These are phyloP conservation scores for Acinonyx jubatus DNA, from an alignment of 2,113 vertebrate genomes.

Conservation along the genomic window DNA sequence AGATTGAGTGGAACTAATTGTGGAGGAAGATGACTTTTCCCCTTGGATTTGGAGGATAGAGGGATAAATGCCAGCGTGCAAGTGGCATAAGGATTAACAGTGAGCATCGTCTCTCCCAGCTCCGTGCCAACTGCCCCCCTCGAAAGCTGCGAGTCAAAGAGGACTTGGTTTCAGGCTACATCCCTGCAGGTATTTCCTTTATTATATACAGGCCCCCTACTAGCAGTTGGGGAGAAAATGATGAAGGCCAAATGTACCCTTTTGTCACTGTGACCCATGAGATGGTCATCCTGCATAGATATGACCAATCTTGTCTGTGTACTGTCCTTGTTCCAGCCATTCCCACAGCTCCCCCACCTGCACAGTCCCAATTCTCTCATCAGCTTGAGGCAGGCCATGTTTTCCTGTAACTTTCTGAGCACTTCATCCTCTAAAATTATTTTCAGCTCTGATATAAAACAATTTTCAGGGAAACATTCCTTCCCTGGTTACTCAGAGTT, in stretches of 20 bases:
- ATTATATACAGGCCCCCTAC: neutral
- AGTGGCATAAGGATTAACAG: neutral
- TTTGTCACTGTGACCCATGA: neutral
- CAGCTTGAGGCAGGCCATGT: neutral
- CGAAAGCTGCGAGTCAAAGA: neutral
- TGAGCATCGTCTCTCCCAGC: neutral
- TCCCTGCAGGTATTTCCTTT: neutral
- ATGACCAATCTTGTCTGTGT: rapidly evolving
- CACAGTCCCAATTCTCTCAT: neutral
- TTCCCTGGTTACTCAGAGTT: neutral
- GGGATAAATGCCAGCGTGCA: neutral
- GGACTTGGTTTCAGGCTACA: rapidly evolving
- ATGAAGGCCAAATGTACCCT: neutral
- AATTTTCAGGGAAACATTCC: neutral
- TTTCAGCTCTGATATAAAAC: neutral
- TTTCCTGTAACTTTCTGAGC: neutral
- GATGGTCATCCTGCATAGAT: rapidly evolving
- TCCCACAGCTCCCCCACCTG: neutral
- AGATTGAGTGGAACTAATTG: neutral
- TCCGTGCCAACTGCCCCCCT: neutral
- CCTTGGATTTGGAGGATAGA: neutral
- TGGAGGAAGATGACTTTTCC: neutral
- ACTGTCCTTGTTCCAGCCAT: neutral
- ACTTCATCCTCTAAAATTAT: neutral
- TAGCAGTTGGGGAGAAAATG: neutral